phyloP scores from a whole-genome alignment of 2,797 vertebrate species.

The Cynodonichthys magdalenae region DNA sequence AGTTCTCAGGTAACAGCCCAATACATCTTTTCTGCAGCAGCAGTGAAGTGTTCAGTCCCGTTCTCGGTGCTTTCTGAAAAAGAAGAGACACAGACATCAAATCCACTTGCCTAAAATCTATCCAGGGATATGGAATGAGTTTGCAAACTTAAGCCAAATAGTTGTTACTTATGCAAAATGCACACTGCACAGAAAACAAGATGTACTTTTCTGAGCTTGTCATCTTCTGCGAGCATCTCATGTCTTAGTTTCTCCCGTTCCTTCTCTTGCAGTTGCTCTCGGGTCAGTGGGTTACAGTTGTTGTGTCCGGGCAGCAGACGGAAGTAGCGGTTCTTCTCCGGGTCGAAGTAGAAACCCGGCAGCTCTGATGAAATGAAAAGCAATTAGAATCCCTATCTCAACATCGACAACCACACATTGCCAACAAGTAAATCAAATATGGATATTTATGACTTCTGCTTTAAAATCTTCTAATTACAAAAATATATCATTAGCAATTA shows the following conservation, averaged over 20 bases:
- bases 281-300: slow-evolving; percentile 96
- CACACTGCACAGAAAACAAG: not conserved
- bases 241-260: slow-evolving; percentile 85
- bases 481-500: too few relatives aligned
- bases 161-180: too few relatives aligned
- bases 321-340: slow-evolving; percentile 96
- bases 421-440: too few relatives aligned
- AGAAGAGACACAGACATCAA: not conserved
- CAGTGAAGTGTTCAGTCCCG: slow-evolving; percentile 85
- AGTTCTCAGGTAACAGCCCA: slow-evolving; percentile 83
- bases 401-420: too few relatives aligned
- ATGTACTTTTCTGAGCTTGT: slow-evolving; percentile 84
- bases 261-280: slow-evolving; percentile 85
- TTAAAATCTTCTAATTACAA: too few relatives aligned
- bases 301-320: slow-evolving; percentile 94
- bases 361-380: slow-evolving; percentile 80
- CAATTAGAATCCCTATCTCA: too few relatives aligned
- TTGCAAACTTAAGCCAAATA: too few relatives aligned
- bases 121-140: not conserved
- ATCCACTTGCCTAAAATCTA: not conserved
- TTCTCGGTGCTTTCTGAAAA: slow-evolving; percentile 84
- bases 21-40: slow-evolving; percentile 89
- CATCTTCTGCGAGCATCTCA: slow-evolving; percentile 87
- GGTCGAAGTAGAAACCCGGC: slow-evolving; percentile 95
- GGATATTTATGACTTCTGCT: too few relatives aligned